A percentile compares a stretch with the other conserved stretches of the same genome.
phyloP scores from a whole-genome alignment of 2,888 invertebrate species.

The Melinaea marsaeus region DNA sequence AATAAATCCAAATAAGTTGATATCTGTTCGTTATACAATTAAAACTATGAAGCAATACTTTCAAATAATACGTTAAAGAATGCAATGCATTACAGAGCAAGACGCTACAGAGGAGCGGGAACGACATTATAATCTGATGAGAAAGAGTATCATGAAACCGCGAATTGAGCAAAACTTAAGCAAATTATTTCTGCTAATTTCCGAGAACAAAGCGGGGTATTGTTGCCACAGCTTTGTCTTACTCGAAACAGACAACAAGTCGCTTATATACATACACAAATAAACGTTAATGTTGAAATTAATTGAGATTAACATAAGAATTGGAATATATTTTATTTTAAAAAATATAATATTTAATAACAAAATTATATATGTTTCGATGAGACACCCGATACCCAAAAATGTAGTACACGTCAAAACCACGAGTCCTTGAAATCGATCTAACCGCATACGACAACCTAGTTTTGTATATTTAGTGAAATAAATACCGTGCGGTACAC shows the following conservation, averaged over 20 bases:
- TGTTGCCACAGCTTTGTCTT: conserved; percentile 37
- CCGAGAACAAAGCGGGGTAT: conserved; percentile 53
- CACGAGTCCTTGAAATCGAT: conserved; percentile 69
- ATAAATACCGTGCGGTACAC: conserved; percentile 34
- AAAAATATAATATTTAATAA: conserved; percentile 3
- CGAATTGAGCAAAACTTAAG: conserved; percentile 50
- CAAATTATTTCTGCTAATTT: conserved; percentile 62
- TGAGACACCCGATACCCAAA: conserved; percentile 24
- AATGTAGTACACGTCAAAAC: conserved; percentile 38
- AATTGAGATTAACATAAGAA: conserved; percentile 1
- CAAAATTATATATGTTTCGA: no score
- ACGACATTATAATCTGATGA: conserved; percentile 18
- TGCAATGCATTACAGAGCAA: conserved; percentile 12
- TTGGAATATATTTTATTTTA: not conserved
- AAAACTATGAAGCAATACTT: not conserved
- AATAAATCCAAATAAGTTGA: no score
- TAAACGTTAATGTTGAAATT: conserved; percentile 1
- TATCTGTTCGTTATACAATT: no score
- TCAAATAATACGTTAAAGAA: conserved; percentile 21
- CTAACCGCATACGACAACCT: conserved; percentile 61
- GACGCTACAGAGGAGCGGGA: conserved; percentile 22
- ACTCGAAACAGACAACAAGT: conserved; percentile 26
- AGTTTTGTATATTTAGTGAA: conserved; percentile 36
- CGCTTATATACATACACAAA: conserved; percentile 17
- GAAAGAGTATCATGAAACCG: conserved; percentile 42